A percentile compares a stretch with the other conserved stretches of the same genome.
These are phyloP conservation scores for Drosophila ambigua DNA, from an alignment of 1,140 invertebrate species.

Conservation along the genomic window DNA sequence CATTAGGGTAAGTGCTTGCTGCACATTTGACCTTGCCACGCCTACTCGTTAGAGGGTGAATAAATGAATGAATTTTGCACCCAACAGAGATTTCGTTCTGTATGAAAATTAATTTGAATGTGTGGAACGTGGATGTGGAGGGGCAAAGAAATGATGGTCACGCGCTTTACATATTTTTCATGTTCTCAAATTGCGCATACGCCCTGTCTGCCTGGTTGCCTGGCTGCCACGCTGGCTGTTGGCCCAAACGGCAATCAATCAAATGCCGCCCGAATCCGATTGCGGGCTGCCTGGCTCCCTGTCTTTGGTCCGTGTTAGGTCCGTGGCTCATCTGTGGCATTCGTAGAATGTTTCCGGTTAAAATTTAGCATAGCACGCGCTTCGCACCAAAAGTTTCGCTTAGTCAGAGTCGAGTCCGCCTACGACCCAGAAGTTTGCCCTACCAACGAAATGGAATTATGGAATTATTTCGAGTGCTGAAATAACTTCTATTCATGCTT, in stretches of 20 bases:
- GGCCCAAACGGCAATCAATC: constrained; percentile 66
- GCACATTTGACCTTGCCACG: constrained; percentile 48
- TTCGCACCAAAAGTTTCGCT: constrained; percentile 51
- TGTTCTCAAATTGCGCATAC: constrained; percentile 70
- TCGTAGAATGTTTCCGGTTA: constrained; percentile 56
- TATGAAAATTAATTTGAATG: constrained; percentile 63
- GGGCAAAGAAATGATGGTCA: constrained; percentile 44
- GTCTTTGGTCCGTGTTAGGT: constrained; percentile 1
- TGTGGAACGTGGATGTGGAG: background rate
- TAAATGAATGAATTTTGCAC: constrained; percentile 1
- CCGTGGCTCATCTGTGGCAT: constrained; percentile 8
- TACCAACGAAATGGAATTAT: no score
- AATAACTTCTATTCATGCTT: no score
- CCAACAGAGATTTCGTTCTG: constrained; percentile 50
- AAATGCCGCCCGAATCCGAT: constrained; percentile 44
- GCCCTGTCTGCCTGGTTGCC: constrained; percentile 32
- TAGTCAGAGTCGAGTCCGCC: constrained; percentile 34
- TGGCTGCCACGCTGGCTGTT: constrained; percentile 17
- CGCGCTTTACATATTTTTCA: constrained; percentile 64
- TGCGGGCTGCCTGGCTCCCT: background rate
- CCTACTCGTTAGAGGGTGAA: constrained; percentile 31
- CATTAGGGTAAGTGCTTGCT: constrained; percentile 53
- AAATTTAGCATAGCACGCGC: constrained; percentile 64
- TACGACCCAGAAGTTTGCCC: no score
- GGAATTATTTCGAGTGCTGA: no score